These are phyloP conservation scores for Paragorgia papillata DNA, from an alignment of 92 coral and sea anemone genomes.

Conservation along the genomic window DNA sequence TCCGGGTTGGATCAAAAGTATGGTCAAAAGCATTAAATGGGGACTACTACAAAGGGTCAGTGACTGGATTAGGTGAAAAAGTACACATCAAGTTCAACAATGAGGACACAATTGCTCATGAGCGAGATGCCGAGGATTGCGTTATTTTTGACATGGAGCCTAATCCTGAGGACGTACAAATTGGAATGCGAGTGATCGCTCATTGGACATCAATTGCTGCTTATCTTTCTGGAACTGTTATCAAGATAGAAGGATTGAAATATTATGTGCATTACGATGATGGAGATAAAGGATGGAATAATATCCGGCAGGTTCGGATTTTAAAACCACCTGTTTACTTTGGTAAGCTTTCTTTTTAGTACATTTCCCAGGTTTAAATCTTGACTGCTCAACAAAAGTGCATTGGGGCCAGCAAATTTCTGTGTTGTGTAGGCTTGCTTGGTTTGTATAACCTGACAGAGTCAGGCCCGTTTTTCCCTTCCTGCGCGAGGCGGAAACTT, in stretches of 20 bases:
- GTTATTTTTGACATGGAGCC: conserved; percentile 94
- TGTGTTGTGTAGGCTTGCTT: background rate
- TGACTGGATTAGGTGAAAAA: conserved; percentile 94
- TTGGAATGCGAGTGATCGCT: conserved; percentile 90
- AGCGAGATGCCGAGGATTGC: conserved; percentile 84
- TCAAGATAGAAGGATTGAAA: conserved; percentile 82
- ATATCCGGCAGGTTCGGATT: conserved; percentile 78
- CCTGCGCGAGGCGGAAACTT: too few species aligned
- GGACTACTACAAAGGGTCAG: conserved; percentile 90
- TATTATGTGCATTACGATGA: conserved; percentile 97
- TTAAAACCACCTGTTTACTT: conserved; percentile 93
- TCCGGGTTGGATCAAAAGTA: conserved; percentile 97
- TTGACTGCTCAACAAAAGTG: background rate
- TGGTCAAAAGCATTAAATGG: conserved; percentile 99
- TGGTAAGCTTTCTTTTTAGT: conserved; percentile 66
- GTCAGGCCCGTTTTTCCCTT: too few species aligned
- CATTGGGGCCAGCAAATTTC: background rate
- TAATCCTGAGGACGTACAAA: conserved; percentile 76
- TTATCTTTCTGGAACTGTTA: conserved; percentile 87
- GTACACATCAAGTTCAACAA: conserved; percentile 96
- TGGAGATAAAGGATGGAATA: conserved; percentile 92
- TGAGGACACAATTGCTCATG: conserved; percentile 97
- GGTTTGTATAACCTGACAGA: too few species aligned
- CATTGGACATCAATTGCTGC: conserved; percentile 98
- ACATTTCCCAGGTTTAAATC: too few species aligned